Evolutionary conservation across 2,888 invertebrate species (phyloP).

Genomic region (Hypolimnas misippus): DNA sequence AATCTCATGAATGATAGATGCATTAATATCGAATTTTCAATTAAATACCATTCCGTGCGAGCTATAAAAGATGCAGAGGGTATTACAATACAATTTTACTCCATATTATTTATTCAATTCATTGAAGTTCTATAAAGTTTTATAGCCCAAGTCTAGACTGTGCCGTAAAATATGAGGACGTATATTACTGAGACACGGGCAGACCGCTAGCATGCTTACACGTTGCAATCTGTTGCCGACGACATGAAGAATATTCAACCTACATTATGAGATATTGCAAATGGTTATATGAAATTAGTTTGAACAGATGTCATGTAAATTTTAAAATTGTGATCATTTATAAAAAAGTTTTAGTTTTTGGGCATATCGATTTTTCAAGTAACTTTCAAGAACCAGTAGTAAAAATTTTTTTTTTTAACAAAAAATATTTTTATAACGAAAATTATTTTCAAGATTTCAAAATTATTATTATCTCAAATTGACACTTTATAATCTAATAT

Average conservation of each 20-base stretch:
- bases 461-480: no score
- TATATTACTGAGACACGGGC: slow-evolving; percentile 30
- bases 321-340: not conserved
- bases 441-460: no score
- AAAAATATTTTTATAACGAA: no score
- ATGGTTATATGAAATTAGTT: slow-evolving; percentile 19
- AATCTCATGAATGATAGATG: no score
- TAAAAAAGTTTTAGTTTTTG: no score
- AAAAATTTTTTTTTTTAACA: no score
- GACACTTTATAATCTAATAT: no score
- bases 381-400: no score
- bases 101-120: slow-evolving; percentile 22
- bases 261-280: slow-evolving; percentile 14
- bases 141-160: slow-evolving; percentile 37
- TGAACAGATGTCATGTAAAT: slow-evolving; percentile 14
- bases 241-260: slow-evolving; percentile 26
- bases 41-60: no score
- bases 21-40: no score
- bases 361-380: no score
- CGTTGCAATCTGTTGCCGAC: slow-evolving; percentile 28
- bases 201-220: slow-evolving; percentile 25
- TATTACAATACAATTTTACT: not conserved
- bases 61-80: not conserved
- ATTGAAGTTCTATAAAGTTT: slow-evolving; percentile 31
- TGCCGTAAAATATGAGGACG: slow-evolving; percentile 34